Evolutionary conservation across 2,888 invertebrate genomes (phyloP), one percentile per base, ranked within the genome.

Genomic region (Gymnocheta viridis): DNA sequence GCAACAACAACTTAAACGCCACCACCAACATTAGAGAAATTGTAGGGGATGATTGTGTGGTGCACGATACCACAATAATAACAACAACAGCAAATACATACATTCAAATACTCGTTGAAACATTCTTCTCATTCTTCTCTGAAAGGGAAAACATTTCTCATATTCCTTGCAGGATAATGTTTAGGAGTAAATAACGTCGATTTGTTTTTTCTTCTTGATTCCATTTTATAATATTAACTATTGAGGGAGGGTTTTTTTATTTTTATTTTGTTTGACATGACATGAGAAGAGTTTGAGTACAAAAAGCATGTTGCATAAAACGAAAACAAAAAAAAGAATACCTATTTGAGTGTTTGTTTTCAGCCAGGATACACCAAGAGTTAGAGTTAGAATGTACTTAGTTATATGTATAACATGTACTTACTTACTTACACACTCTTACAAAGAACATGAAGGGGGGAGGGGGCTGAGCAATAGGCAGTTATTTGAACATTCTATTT

Each of bases 91-190:
- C 24, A 12, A n/a, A n/a, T n/a, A n/a, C n/a, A n/a, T n/a, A 9
- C 49, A 64, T 22, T 38, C 27, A 80, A 38, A 24, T 29, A 58
- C 70, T 56, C 58, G 58, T 47, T 47, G 4, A 72, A 56, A 58
- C 27, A 41, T 72, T 58, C 70, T 77, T 56, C 56, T 74, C 56
- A 56, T 77, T 56, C 56, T 74, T 49, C 49, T 54, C 56, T 56
- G 58, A 72, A 82, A 85, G 85, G 87, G 88, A 88, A 88, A 88
- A 87, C 72, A 87, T 80, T 85, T 87, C 77, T 77, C 67, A 60
- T 69, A 78, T 74, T 77, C 74, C 56, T 82, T 66, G 51, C 62
- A 69, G 74, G 73, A 58, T 82, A 62, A 72, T 56, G 41, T 72
- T 76, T 81, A 64, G 69, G 81, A 81, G 81, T 69, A 84, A 84